Conservation (phyloP, 2,113 vertebrate species). For the Micronisus gabar region DNA sequence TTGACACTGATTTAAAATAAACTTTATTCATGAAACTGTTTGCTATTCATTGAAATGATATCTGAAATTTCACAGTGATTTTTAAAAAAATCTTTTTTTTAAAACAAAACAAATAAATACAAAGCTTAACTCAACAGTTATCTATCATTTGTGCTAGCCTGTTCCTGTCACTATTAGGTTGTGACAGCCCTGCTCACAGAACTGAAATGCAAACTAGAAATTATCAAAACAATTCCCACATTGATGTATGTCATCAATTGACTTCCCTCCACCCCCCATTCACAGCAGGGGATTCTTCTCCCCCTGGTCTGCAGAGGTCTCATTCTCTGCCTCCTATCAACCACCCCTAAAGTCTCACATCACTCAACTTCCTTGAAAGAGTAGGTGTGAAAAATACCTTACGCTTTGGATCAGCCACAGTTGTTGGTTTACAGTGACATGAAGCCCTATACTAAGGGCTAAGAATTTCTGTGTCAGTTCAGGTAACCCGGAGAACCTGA, state of each 20-base stretch:
- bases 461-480: background rate
- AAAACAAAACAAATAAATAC: background rate
- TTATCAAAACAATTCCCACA: background rate
- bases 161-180: background rate
- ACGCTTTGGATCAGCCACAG: background rate
- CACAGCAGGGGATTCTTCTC: background rate
- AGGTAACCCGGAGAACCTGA: background rate
- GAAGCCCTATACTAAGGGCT: background rate
- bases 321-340: background rate
- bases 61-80: background rate
- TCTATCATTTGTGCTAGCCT: background rate
- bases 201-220: background rate
- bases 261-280: background rate
- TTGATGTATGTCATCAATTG: accelerated
- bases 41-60: background rate
- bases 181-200: background rate
- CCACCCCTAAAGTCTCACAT: background rate
- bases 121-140: background rate
- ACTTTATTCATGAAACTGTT: background rate
- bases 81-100: background rate
- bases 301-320: background rate
- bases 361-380: background rate
- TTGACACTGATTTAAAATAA: background rate
- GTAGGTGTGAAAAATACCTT: background rate
- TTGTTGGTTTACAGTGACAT: background rate